Percentiles rank a stretch among this genome's conserved stretches.
Conservation (phyloP, 2,113 vertebrate species). For the Eira barbara region DNA sequence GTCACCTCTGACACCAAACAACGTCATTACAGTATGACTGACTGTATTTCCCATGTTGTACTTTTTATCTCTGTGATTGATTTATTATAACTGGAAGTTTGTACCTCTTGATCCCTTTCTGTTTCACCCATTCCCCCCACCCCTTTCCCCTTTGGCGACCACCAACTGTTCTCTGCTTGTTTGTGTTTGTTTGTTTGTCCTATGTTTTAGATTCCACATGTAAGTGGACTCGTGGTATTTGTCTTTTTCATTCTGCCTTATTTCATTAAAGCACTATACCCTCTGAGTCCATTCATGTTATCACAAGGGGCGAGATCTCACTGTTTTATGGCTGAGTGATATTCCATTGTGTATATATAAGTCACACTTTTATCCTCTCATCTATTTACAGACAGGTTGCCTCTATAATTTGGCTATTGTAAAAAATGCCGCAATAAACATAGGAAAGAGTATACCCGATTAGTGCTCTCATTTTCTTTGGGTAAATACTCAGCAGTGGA, state of each 20-base stretch:
- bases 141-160: not conserved
- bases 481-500: not conserved
- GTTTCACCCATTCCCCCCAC: not conserved
- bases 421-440: not conserved
- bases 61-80: not conserved
- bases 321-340: not conserved
- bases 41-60: not conserved
- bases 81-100: not conserved
- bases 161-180: not conserved
- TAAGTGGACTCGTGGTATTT: not conserved
- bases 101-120: not conserved
- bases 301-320: not conserved
- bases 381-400: not conserved
- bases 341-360: not conserved
- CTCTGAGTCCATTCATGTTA: not conserved
- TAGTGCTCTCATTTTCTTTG: not conserved
- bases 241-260: not conserved
- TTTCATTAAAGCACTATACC: not conserved
- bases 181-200: not conserved
- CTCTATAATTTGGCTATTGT: not conserved
- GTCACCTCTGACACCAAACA: not conserved
- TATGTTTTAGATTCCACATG: not conserved
- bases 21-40: not conserved
- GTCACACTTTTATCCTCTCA: not conserved
- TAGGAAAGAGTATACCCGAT: not conserved